Percentiles rank a stretch among this genome's conserved stretches.
phyloP scores from a whole-genome alignment of 1,140 invertebrate genomes.

The Cydia amplana region DNA sequence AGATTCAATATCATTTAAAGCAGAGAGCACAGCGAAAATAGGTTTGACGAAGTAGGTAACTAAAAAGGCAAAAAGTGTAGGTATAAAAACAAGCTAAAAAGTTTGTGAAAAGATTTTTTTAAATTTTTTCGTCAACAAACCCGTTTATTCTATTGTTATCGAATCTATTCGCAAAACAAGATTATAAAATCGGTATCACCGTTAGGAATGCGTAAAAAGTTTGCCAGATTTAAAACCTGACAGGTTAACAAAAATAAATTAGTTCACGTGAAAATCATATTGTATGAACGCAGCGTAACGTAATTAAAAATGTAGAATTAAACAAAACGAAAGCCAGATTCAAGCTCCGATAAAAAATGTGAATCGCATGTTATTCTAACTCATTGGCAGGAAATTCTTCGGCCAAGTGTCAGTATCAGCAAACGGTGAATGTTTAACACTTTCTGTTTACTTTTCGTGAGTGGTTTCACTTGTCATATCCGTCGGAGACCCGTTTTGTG shows the following conservation, averaged over 20 bases:
- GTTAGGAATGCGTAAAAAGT: not conserved
- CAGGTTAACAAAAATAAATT: not conserved
- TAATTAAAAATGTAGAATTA: not conserved
- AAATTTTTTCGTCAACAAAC: not conserved
- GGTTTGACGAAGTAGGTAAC: not conserved
- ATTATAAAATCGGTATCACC: not conserved
- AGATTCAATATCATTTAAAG: no score
- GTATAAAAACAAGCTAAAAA: not conserved
- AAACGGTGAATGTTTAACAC: conserved; percentile 27
- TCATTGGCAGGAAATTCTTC: conserved; percentile 19
- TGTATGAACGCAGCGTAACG: not conserved
- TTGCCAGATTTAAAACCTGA: not conserved
- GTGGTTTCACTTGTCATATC: conserved; percentile 29
- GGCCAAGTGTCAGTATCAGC: not conserved
- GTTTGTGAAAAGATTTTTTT: not conserved
- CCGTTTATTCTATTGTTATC: not conserved
- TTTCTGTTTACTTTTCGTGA: conserved; percentile 29
- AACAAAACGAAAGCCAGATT: conserved; percentile 1
- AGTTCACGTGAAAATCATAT: not conserved
- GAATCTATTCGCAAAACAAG: not conserved
- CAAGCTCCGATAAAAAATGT: conserved; percentile 21
- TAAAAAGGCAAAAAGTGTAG: not conserved
- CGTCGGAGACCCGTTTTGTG: conserved; percentile 18
- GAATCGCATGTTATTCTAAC: conserved; percentile 27
- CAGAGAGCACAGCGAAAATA: not conserved